A percentile compares a stretch with the other conserved stretches of the same genome.
phyloP scores from a whole-genome alignment of 35 echinoderm and acorn worm species.

The Holothuria glaberrima region DNA sequence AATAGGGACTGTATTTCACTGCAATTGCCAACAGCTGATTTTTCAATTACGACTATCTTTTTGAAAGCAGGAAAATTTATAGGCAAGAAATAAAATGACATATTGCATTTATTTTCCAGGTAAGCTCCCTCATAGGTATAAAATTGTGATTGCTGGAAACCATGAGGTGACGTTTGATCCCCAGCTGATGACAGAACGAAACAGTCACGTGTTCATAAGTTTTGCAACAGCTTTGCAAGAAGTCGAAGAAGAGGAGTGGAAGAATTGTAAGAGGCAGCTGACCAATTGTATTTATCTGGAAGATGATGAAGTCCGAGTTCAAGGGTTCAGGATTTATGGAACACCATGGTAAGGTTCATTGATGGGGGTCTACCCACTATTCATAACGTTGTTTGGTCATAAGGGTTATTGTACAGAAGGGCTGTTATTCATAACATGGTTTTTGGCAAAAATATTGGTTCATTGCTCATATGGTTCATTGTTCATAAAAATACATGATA shows the following conservation, averaged over 20 bases:
- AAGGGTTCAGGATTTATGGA: constrained; percentile 92
- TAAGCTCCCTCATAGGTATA: constrained; percentile 81
- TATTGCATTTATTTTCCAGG: constrained; percentile 42
- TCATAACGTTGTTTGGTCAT: too few species aligned
- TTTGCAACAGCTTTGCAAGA: constrained; percentile 86
- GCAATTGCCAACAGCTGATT: too few species aligned
- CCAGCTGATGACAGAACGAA: constrained; percentile 86
- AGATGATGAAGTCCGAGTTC: constrained; percentile 75
- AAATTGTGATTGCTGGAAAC: constrained; percentile 95
- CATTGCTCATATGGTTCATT: too few species aligned
- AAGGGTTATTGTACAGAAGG: too few species aligned
- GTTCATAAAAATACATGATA: too few species aligned
- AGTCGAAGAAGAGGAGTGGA: constrained; percentile 74
- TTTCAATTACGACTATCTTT: too few species aligned
- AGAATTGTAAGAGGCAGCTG: constrained; percentile 62
- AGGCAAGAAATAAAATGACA: background rate
- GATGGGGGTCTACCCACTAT: too few species aligned
- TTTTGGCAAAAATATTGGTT: too few species aligned
- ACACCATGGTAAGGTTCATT: constrained; percentile 84
- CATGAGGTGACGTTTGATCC: constrained; percentile 95
- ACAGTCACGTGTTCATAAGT: constrained; percentile 95
- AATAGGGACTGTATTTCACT: too few species aligned
- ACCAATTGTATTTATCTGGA: constrained; percentile 94
- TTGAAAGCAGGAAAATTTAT: too few species aligned
- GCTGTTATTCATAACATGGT: too few species aligned